Evolutionary conservation across 2,797 vertebrate genomes (phyloP), one percentile per base, ranked within the genome.

Genomic region (Myotis myotis): DNA sequence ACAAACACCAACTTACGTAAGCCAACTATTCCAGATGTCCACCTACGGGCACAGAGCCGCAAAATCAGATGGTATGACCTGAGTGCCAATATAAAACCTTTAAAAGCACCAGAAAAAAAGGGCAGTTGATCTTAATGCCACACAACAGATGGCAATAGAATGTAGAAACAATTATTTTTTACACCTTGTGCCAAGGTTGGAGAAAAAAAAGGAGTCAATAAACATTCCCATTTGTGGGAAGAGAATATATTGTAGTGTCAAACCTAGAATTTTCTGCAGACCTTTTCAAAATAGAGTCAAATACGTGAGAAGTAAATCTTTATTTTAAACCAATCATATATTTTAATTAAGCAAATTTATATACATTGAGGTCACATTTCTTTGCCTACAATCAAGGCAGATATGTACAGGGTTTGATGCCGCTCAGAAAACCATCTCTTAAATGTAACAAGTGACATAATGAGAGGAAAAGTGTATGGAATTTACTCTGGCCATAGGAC

Each of bases 21-120:
- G 95, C 95, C 95, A 96, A 87, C 78, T 74, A 11, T 82, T 97
- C 89, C 97, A 97, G 97, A 93, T 96, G 96, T 95, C 87, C 83
- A 95, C 62, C 79, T 87, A 87, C 2, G 22, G 94, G 91, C 93
- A 84, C 47, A 92, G 87, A 86, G 89, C 64, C 3, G 0, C 49
- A 66, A 62, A 95, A 82, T 97, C 92, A 96, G 89, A 97, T 94
- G 95, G 74, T 60, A 47, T 92, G 94, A 94, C 93, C 93, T 28
- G 38, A 60, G 2, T 90, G 93, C 94, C 97, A 96, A 94, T 68
- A 81, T 79, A 89, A 97, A 95, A 55, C 55, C 41, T 95, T 87
- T 62, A 80, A 81, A 94, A 96, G 30, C 51, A 96, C 81, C 83
- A 89, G 89, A 55, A 84, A 92, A 93, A 95, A 81, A 86, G 51